phyloP scores from a whole-genome alignment of 2,113 vertebrate species.

The Podarcis raffonei region DNA sequence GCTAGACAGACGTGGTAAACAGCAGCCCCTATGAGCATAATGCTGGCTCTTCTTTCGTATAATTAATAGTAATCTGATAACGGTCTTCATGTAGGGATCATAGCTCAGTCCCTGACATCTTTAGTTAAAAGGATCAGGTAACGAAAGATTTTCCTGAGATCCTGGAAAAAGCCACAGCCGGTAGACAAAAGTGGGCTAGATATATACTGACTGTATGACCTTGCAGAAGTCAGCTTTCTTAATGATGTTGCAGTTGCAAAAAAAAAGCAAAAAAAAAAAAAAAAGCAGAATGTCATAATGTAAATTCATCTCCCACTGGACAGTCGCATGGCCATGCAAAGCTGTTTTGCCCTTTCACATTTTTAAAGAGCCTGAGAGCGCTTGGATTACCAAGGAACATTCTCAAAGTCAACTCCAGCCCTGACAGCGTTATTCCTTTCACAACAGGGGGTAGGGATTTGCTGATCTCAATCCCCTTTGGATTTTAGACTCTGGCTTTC shows the following conservation, averaged over 20 bases:
- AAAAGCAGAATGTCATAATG: neutral
- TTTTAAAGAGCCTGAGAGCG: neutral
- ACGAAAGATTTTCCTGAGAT: neutral
- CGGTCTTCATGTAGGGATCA: neutral
- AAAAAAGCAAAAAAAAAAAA: neutral
- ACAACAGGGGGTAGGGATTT: neutral
- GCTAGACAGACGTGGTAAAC: neutral
- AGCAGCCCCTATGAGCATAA: neutral
- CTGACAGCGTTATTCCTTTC: slow-evolving; percentile 6
- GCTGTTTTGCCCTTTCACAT: neutral
- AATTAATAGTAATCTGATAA: neutral
- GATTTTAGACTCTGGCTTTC: slow-evolving; percentile 37
- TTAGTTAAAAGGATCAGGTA: no score
- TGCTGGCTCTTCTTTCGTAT: neutral
- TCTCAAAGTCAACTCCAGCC: neutral
- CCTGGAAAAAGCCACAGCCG: no score
- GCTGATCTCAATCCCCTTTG: neutral
- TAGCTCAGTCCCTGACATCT: neutral
- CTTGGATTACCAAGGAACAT: neutral
- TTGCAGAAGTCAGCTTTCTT: neutral
- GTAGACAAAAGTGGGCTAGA: neutral
- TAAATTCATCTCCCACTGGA: neutral
- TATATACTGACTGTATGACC: neutral
- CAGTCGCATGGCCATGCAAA: neutral
- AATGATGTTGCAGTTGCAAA: neutral